Percentiles rank a stretch among this genome's conserved stretches.
Conservation (phyloP, 2,113 vertebrate species). For the Oriolus oriolus region DNA sequence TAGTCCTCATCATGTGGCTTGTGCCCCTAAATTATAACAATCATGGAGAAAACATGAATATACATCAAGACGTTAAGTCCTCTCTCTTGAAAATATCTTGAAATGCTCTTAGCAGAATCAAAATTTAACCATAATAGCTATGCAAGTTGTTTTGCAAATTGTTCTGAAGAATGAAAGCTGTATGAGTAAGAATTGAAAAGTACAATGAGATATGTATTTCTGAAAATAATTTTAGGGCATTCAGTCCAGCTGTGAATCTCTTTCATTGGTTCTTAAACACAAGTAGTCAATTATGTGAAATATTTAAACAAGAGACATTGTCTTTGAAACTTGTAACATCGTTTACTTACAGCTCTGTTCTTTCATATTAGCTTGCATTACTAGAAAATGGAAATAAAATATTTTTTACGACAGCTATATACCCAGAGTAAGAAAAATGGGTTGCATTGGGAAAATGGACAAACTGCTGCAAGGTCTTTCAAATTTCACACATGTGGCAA, state of each 20-base stretch:
- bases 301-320: conserved; percentile 44
- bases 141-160: conserved; percentile 17
- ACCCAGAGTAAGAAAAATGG: not conserved
- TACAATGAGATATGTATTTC: conserved; percentile 33
- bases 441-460: not conserved
- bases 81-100: conserved; percentile 6
- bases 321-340: conserved; percentile 7
- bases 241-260: conserved; percentile 9
- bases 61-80: not conserved
- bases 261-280: conserved; percentile 25
- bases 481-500: not conserved
- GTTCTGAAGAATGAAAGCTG: conserved; percentile 17
- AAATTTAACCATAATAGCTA: not conserved
- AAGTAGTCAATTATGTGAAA: conserved; percentile 35
- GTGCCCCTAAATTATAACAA: not conserved
- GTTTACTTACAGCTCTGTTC: not conserved
- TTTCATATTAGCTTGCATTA: conserved; percentile 27
- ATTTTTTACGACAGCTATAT: not conserved
- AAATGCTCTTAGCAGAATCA: not conserved
- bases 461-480: not conserved
- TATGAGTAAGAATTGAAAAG: conserved; percentile 22
- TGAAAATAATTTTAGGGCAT: conserved; percentile 38
- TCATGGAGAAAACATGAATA: not conserved
- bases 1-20: not conserved
- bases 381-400: not conserved